Conservation (phyloP, 2,888 invertebrate genomes). For the Liodrosophila aerea region DNA sequence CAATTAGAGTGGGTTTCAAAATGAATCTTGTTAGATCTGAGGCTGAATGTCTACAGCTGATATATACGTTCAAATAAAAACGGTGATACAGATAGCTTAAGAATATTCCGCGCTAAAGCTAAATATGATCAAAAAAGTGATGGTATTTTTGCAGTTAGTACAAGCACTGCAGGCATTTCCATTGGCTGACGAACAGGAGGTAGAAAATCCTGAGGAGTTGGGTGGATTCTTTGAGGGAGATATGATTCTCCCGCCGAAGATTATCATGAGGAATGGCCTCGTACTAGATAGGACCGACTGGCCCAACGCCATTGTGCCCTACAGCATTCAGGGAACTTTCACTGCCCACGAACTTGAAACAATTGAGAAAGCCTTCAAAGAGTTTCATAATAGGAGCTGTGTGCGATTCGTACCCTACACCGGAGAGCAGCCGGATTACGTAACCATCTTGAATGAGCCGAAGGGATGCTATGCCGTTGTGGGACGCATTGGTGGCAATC, state of each 20-base stretch:
- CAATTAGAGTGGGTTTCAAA: no score
- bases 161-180: background rate
- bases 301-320: conserved; percentile 88
- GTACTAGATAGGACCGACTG: conserved; percentile 85
- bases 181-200: conserved; percentile 28
- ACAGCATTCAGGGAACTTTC: conserved; percentile 86
- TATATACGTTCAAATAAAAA: no score
- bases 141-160: no score
- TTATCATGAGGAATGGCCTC: conserved; percentile 84
- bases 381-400: conserved; percentile 90
- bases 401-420: conserved; percentile 87
- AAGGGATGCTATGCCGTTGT: conserved; percentile 93
- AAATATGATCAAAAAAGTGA: no score
- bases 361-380: conserved; percentile 87
- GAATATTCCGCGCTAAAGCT: no score
- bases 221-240: conserved; percentile 91
- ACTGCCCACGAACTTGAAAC: conserved; percentile 84
- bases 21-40: no score
- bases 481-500: conserved; percentile 86
- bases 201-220: conserved; percentile 83
- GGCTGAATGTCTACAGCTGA: no score
- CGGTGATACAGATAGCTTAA: no score
- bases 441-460: conserved; percentile 86
- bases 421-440: conserved; percentile 87
- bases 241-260: conserved; percentile 85